Conservation (phyloP, 2,113 vertebrate genomes). For the Setophaga kirtlandii region DNA sequence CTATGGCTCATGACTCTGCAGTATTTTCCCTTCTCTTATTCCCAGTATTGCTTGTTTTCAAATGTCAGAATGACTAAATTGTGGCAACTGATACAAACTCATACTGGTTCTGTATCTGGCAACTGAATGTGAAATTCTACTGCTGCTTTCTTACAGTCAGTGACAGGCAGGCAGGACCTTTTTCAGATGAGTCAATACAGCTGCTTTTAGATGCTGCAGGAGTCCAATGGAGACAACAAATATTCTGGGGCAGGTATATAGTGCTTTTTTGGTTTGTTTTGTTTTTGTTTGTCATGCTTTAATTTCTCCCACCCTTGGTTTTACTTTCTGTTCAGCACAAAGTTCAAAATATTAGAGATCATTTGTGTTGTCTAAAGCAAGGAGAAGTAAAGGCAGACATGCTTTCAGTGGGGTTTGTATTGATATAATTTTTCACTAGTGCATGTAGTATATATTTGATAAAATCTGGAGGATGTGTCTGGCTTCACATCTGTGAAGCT, state of each 20-base stretch:
- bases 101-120: background rate
- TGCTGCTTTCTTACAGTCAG: background rate
- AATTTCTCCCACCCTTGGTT: background rate
- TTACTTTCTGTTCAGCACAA: background rate
- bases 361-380: background rate
- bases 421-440: background rate
- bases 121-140: background rate
- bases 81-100: background rate
- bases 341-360: background rate
- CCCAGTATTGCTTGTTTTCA: background rate
- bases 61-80: background rate
- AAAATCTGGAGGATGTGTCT: background rate
- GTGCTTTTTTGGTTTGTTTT: background rate
- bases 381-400: background rate
- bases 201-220: background rate
- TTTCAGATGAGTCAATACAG: background rate
- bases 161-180: background rate
- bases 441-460: background rate
- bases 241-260: background rate
- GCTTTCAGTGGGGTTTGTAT: background rate
- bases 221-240: background rate
- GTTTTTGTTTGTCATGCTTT: background rate
- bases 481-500: background rate
- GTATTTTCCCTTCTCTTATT: background rate
- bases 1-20: background rate